A percentile compares a stretch with the other conserved stretches of the same genome.
These are phyloP conservation scores for Laspeyria flexula DNA, from an alignment of 2,888 invertebrate genomes.

Conservation along the genomic window DNA sequence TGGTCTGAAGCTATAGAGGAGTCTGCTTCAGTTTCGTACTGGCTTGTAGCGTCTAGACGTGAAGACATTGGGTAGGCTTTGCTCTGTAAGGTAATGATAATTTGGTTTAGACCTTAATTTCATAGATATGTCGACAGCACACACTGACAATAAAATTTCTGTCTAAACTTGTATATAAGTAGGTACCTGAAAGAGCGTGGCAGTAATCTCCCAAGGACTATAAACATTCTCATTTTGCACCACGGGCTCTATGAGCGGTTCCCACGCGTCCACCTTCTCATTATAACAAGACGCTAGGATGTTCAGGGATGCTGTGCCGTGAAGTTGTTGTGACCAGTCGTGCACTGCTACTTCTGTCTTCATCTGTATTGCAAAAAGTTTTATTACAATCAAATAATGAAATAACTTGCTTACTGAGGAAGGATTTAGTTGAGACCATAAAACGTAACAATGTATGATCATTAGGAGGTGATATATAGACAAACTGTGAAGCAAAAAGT, in stretches of 20 bases:
- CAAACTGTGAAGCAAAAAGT: no score
- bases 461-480: no score
- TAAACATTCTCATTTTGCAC: constrained; percentile 88
- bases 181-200: constrained; percentile 87
- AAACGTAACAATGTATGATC: no score
- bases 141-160: neutral
- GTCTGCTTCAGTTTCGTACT: constrained; percentile 59
- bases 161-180: no score
- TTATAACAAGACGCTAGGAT: constrained; percentile 88
- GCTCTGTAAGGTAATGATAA: constrained; percentile 57
- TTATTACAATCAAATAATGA: no score
- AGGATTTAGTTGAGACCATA: no score
- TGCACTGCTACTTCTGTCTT: constrained; percentile 86
- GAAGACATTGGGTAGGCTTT: constrained; percentile 86
- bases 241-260: constrained; percentile 93
- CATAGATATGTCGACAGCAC: neutral
- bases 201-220: constrained; percentile 90
- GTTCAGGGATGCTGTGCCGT: constrained; percentile 72
- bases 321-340: constrained; percentile 89
- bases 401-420: no score
- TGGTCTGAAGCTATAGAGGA: constrained; percentile 50
- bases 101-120: no score
- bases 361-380: constrained; percentile 56
- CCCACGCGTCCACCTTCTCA: constrained; percentile 91
- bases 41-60: constrained; percentile 61